A percentile compares a stretch with the other conserved stretches of the same genome.
Conservation (phyloP, 2,113 vertebrate species). For the Todiramphus saurophagus region DNA sequence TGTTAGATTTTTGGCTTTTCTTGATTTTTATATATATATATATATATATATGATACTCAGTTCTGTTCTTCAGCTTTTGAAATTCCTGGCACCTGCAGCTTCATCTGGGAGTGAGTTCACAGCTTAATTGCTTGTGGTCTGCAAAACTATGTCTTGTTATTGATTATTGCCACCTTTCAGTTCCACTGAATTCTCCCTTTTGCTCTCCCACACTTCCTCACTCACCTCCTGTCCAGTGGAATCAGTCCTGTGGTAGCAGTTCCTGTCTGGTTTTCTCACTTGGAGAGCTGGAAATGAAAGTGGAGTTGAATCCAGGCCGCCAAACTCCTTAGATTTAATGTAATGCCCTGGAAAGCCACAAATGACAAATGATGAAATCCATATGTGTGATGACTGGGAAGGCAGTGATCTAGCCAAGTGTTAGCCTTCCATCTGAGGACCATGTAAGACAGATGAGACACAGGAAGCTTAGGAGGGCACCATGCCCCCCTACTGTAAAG, state of each 20-base stretch:
- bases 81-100: background rate
- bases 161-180: background rate
- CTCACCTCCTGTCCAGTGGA: background rate
- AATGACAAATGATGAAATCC: background rate
- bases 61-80: background rate
- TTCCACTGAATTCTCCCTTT: background rate
- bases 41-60: background rate
- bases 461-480: accelerated
- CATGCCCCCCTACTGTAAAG: no score
- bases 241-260: background rate
- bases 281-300: background rate
- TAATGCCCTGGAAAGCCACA: background rate
- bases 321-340: background rate
- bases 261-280: background rate
- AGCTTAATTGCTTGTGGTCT: background rate
- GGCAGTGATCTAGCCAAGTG: background rate
- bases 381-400: background rate
- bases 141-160: background rate
- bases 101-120: background rate
- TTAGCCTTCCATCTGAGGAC: background rate
- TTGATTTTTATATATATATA: background rate
- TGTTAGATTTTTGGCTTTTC: background rate
- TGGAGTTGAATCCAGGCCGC: background rate
- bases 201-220: background rate
- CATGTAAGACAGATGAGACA: background rate